These are phyloP conservation scores for Gymnoscelis rufifasciata DNA, from an alignment of 2,888 invertebrate species.

Conservation along the genomic window DNA sequence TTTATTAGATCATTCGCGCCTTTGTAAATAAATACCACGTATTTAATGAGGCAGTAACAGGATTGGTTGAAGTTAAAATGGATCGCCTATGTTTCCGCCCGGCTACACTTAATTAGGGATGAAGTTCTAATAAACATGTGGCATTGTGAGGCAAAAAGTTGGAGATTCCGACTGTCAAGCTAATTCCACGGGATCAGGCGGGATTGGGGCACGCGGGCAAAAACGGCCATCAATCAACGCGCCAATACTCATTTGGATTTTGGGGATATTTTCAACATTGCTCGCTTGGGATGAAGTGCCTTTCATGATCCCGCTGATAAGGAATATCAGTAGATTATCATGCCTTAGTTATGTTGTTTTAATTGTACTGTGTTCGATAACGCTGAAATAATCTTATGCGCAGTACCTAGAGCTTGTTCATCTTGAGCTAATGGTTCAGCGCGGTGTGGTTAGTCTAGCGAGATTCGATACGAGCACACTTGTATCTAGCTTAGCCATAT, in stretches of 20 bases:
- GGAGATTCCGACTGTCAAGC: conserved; percentile 71
- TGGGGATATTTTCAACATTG: conserved; percentile 44
- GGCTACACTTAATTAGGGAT: conserved; percentile 68
- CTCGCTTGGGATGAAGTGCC: conserved; percentile 1
- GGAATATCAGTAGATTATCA: conserved; percentile 4
- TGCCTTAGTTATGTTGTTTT: too few relatives aligned
- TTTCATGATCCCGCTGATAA: conserved; percentile 2
- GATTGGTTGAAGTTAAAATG: conserved; percentile 31
- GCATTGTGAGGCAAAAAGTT: conserved; percentile 61
- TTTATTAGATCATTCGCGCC: conserved; percentile 32
- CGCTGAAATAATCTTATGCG: neutral
- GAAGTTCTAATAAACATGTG: conserved; percentile 64
- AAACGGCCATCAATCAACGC: conserved; percentile 68
- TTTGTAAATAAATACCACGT: conserved; percentile 27
- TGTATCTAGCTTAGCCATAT: conserved; percentile 14
- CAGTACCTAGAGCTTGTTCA: neutral
- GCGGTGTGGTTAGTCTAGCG: conserved; percentile 5
- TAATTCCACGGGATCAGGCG: conserved; percentile 66
- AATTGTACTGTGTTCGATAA: neutral
- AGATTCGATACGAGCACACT: conserved; percentile 14
- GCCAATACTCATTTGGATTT: conserved; percentile 45
- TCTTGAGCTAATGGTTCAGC: neutral
- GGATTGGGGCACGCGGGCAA: conserved; percentile 61
- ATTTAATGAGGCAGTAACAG: conserved; percentile 29
- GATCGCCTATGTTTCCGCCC: conserved; percentile 51